These are phyloP conservation scores for Drosophila mercatorum DNA, from an alignment of 2,888 invertebrate genomes.

Conservation along the genomic window DNA sequence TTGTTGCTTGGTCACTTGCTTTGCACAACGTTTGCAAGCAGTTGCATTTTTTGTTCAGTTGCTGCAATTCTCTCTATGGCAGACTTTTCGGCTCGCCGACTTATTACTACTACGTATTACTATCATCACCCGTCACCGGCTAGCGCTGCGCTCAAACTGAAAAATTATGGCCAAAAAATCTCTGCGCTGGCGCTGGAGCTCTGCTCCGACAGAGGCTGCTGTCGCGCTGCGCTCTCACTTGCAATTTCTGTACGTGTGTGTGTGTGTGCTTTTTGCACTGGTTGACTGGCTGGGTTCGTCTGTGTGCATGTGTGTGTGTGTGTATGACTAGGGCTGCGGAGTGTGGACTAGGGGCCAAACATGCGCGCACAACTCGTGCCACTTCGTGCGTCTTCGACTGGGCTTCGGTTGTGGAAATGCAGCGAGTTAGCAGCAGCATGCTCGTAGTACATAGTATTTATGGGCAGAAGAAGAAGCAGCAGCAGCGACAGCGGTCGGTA, in stretches of 20 bases:
- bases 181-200: conserved; percentile 73
- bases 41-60: conserved; percentile 24
- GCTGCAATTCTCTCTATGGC: conserved; percentile 49
- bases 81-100: conserved; percentile 60
- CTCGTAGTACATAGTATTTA: conserved; percentile 71
- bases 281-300: conserved; percentile 51
- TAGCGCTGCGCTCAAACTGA: conserved; percentile 76
- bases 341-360: conserved; percentile 47
- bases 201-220: conserved; percentile 26
- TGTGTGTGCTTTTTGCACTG: conserved; percentile 56
- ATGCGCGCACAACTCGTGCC: conserved; percentile 72
- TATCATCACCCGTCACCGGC: conserved; percentile 80
- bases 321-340: conserved; percentile 4
- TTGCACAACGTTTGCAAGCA: conserved; percentile 39
- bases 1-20: conserved; percentile 30
- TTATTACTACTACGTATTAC: conserved; percentile 77
- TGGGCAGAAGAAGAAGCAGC: conserved; percentile 56
- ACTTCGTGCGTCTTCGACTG: conserved; percentile 53
- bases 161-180: conserved; percentile 75
- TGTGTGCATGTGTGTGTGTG: conserved; percentile 1
- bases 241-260: conserved; percentile 54
- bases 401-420: conserved; percentile 60
- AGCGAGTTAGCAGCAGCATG: conserved; percentile 60
- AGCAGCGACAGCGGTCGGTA: conserved; percentile 40
- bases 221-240: conserved; percentile 51